phyloP scores from a whole-genome alignment of 2,888 invertebrate genomes.

The Ornithoptera priamus region DNA sequence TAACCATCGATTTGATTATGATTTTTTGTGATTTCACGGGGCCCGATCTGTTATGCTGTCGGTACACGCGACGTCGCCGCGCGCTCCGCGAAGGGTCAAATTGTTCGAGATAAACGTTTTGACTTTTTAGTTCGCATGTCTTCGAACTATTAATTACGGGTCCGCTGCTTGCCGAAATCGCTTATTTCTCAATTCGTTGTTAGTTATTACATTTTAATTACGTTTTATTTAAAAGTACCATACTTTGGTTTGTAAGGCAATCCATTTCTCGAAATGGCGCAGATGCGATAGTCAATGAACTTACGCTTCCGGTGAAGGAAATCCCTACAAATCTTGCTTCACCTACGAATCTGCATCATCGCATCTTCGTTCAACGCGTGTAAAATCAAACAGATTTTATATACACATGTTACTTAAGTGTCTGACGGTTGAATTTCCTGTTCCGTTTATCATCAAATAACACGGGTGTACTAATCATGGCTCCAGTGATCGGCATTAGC shows the following conservation, averaged over 20 bases:
- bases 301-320: too few relatives aligned
- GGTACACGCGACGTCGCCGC: conserved; percentile 53
- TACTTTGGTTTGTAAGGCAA: too few relatives aligned
- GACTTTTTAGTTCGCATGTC: conserved; percentile 30
- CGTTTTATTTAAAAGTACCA: too few relatives aligned
- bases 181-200: conserved; percentile 20
- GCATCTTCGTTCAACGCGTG: too few relatives aligned
- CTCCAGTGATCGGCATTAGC: conserved; percentile 20
- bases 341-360: too few relatives aligned
- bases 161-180: conserved; percentile 15
- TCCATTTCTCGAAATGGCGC: too few relatives aligned
- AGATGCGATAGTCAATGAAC: too few relatives aligned
- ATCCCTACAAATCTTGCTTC: too few relatives aligned
- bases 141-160: conserved; percentile 22
- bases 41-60: conserved; percentile 49
- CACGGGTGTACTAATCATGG: conserved; percentile 13
- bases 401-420: background rate
- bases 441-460: background rate
- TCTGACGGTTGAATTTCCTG: background rate
- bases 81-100: conserved; percentile 46
- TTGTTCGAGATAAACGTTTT: conserved; percentile 51
- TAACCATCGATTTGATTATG: conserved; percentile 36
- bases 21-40: conserved; percentile 46
- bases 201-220: background rate
- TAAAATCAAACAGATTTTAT: background rate